phyloP scores from a whole-genome alignment of 2,888 invertebrate genomes.

The Scaptodrosophila latifasciaeformis region DNA sequence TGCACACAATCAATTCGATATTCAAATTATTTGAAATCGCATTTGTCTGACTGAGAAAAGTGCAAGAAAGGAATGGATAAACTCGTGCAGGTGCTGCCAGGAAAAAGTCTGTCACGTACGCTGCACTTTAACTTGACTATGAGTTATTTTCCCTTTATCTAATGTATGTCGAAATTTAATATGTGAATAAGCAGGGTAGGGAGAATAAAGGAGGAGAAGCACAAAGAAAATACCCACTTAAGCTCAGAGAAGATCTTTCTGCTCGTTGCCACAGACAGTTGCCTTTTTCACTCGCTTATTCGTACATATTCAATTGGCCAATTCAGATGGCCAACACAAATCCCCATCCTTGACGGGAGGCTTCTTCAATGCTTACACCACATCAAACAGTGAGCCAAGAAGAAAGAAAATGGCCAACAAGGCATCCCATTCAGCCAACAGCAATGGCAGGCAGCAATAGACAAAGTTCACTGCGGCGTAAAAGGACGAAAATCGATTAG shows the following conservation, averaged over 20 bases:
- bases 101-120: constrained; percentile 35
- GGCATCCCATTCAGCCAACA: constrained; percentile 14
- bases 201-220: too few relatives aligned
- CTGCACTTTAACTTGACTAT: constrained; percentile 41
- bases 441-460: constrained; percentile 15
- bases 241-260: not conserved
- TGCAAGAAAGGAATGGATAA: not conserved
- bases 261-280: constrained; percentile 45
- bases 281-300: too few relatives aligned
- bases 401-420: constrained; percentile 15
- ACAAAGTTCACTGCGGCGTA: constrained; percentile 57
- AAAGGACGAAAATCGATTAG: constrained; percentile 68
- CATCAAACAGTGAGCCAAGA: constrained; percentile 17
- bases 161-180: constrained; percentile 42
- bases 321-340: constrained; percentile 58
- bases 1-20: constrained; percentile 65
- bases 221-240: too few relatives aligned
- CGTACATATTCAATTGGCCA: constrained; percentile 64
- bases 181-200: not conserved
- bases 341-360: constrained; percentile 22
- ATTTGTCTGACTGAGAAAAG: constrained; percentile 56
- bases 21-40: constrained; percentile 64
- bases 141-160: constrained; percentile 47
- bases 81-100: constrained; percentile 40
- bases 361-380: constrained; percentile 33